phyloP scores from a whole-genome alignment of 2,888 invertebrate species.

The Rhamnusium bicolor region DNA sequence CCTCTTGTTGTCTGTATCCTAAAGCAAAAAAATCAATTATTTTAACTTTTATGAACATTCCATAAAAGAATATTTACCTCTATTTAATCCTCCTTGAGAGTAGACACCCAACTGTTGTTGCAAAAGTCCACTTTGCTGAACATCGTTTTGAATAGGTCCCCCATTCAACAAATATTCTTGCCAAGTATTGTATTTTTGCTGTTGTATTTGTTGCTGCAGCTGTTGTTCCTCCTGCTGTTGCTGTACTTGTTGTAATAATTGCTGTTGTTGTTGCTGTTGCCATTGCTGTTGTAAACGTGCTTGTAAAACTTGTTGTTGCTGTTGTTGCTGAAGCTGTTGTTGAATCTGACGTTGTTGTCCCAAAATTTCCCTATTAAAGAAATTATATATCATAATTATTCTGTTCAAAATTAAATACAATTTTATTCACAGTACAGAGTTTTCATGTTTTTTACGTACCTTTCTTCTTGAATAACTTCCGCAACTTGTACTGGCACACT shows the following conservation, averaged over 20 bases:
- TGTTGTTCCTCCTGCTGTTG: background rate
- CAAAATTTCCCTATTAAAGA: conserved; percentile 16
- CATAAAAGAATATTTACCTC: background rate
- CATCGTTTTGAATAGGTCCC: conserved; percentile 4
- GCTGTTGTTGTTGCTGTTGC: conserved; percentile 21
- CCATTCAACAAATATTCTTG: background rate
- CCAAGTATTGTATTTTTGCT: background rate
- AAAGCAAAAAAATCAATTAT: background rate
- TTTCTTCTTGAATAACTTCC: conserved; percentile 24
- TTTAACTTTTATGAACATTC: background rate
- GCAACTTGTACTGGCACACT: background rate
- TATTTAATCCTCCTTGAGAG: conserved; percentile 5
- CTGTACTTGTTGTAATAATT: conserved; percentile 15
- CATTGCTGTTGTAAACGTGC: background rate
- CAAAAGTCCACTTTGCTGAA: conserved; percentile 14
- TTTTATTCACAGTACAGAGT: background rate
- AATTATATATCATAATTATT: too few species aligned
- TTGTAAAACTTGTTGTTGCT: background rate
- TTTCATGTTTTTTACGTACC: background rate
- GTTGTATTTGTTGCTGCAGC: background rate
- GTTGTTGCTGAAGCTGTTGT: background rate
- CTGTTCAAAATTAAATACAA: background rate
- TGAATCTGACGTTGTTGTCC: conserved; percentile 22
- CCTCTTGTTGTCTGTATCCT: conserved; percentile 9
- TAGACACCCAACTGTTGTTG: conserved; percentile 14